These are phyloP conservation scores for Ammodytes marinus DNA, from an alignment of 2,113 vertebrate species.

Conservation along the genomic window DNA sequence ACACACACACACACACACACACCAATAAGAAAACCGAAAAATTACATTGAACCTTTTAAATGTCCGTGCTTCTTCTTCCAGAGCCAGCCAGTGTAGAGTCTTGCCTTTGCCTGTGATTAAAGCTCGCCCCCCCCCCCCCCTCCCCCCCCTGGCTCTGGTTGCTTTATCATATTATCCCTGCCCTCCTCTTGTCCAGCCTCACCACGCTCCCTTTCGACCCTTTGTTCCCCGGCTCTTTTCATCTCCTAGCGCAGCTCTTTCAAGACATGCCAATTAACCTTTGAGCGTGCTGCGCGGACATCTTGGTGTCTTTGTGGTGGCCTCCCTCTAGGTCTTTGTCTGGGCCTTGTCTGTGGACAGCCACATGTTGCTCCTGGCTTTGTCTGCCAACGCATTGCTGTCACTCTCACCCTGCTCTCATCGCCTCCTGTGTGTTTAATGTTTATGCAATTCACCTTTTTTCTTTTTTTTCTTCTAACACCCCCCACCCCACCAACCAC, in stretches of 20 bases:
- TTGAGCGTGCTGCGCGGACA: constrained; percentile 78
- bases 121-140: constrained; percentile 13
- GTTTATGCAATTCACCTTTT: constrained; percentile 53
- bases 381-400: constrained; percentile 77
- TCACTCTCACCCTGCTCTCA: constrained; percentile 60
- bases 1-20: no score
- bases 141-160: constrained; percentile 34
- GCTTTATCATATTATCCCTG: constrained; percentile 82
- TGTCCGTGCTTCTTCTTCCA: constrained; percentile 28
- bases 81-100: constrained; percentile 41
- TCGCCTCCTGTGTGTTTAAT: constrained; percentile 57
- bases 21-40: constrained; percentile 19
- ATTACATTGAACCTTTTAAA: constrained; percentile 59
- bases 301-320: constrained; percentile 81
- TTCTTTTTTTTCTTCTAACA: no score
- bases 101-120: constrained; percentile 61
- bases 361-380: constrained; percentile 74
- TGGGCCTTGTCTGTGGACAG: constrained; percentile 70
- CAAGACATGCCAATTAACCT: constrained; percentile 88
- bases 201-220: constrained; percentile 81
- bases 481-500: no score
- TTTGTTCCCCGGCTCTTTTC: constrained; percentile 83
- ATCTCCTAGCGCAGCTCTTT: constrained; percentile 76
- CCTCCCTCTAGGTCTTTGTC: constrained; percentile 77
- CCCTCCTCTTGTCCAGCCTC: constrained; percentile 76